Base-by-base conservation (phyloP, 2,888 invertebrate genomes). In the Rutpela maculata region DNA sequence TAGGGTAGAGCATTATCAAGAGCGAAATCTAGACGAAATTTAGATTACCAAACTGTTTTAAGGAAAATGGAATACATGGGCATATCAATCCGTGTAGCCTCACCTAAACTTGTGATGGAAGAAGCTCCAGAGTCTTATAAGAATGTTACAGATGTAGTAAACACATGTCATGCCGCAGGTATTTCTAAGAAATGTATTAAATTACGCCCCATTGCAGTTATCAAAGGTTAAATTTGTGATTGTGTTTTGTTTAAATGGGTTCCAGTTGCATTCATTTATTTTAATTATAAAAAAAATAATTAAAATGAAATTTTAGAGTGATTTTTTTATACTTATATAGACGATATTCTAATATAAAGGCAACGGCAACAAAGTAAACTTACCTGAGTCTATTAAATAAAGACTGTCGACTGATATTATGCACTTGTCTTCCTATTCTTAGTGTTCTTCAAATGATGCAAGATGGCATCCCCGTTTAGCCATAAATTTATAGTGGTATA, bases 61-160 rank as follows among this genome's bases (percentile, higher is more conserved):
- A 91, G 93, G 15, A 96, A 96, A 88, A 90, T 99, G 78, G 94
- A 97, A 81, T 91, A 93, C 69, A 93, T 94, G 91, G 98, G 98
- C 35, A 98, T 98, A 85, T 95, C 98, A 1, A 99, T 99, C 82
- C 92, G 99, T 87, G 98, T 99, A 0, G 99, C 99, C 10, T 99
- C 99, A 12, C 99, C 99, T 0, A 99, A 99, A 90, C 91, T 99
- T 77, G 99, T 99, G 0, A 99, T 99, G 99, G 99, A 99, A 91
- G 99, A 99, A 91, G 98, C 99, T 5, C 99, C 99, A 0, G 98
- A 99, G 88, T 99, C 99, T 0, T 99, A 99, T 90, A 99, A 99
- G 91, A 98, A 99, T 91, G 99, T 99, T 0, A 99, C 98, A 0
- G 99, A 99, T 91, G 99, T 99, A 10, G 99, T 99, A 0, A 94